Evolutionary conservation across 2,797 vertebrate species (phyloP).

Genomic region (Anolis apletophallus): DNA sequence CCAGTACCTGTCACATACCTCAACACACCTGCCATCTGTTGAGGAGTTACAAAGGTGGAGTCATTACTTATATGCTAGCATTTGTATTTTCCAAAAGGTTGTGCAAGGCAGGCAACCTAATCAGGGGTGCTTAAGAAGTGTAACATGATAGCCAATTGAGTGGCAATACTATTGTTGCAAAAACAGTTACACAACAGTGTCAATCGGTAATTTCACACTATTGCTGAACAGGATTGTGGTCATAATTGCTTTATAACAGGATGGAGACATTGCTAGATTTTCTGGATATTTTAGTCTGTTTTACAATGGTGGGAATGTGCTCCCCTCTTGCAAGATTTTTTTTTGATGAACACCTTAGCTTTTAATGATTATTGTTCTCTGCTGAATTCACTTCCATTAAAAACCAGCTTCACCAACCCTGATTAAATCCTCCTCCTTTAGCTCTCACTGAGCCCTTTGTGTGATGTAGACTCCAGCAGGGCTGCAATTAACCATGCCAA

Average conservation of each 20-base stretch:
- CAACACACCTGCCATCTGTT: too few species aligned
- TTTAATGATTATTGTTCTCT: constrained; percentile 74
- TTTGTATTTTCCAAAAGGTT: too few species aligned
- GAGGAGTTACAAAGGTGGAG: too few species aligned
- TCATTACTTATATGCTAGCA: too few species aligned
- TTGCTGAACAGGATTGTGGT: too few species aligned
- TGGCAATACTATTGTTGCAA: too few species aligned
- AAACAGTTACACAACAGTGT: too few species aligned
- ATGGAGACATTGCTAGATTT: constrained; percentile 41
- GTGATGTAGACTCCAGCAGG: constrained; percentile 64
- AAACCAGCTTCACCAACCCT: constrained; percentile 70
- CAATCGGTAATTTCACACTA: too few species aligned
- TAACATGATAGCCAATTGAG: too few species aligned
- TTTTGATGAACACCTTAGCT: constrained; percentile 73
- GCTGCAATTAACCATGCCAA: constrained; percentile 68
- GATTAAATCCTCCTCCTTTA: constrained; percentile 74
- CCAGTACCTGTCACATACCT: too few species aligned
- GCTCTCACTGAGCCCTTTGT: constrained; percentile 70
- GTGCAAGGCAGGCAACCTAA: too few species aligned
- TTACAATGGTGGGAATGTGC: not conserved
- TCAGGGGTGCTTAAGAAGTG: too few species aligned
- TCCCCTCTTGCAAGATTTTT: constrained; percentile 62
- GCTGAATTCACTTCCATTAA: constrained; percentile 74
- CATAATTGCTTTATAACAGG: constrained; percentile 1
- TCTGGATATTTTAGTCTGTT: constrained; percentile 49